Percentiles rank a stretch among this genome's conserved stretches.
phyloP scores from a whole-genome alignment of 2,113 vertebrate species.

The Arvicanthis niloticus region DNA sequence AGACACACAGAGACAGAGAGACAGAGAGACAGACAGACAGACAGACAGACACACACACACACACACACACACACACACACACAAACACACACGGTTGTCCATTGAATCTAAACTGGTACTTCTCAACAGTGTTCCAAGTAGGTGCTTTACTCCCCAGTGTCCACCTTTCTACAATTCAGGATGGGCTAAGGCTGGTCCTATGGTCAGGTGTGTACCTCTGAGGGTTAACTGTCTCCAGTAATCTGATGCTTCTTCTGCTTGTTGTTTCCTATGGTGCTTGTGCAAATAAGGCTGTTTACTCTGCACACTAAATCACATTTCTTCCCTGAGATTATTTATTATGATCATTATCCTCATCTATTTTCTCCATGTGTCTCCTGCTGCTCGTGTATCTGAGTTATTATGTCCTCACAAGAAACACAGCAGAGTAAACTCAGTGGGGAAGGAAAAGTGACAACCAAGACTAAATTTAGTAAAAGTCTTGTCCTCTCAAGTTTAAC shows the following conservation, averaged over 20 bases:
- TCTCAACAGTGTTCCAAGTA: neutral
- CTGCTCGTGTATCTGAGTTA: neutral
- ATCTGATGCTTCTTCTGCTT: neutral
- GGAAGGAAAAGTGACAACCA: slow-evolving; percentile 7
- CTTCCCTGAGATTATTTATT: neutral
- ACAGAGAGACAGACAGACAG: too few species aligned
- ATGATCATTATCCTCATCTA: neutral
- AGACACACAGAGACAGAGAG: neutral
- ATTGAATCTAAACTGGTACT: neutral
- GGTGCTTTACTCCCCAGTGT: neutral
- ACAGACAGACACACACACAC: too few species aligned
- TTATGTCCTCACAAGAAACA: neutral
- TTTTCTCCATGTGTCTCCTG: slow-evolving; percentile 19
- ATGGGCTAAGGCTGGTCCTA: neutral
- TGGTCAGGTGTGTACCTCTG: neutral
- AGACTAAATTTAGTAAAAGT: neutral
- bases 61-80: neutral
- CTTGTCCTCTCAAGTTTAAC: neutral
- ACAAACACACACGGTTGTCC: neutral
- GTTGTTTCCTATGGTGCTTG: neutral
- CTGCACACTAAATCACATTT: neutral
- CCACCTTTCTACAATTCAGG: too few species aligned
- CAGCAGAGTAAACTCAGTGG: neutral
- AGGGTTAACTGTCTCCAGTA: neutral
- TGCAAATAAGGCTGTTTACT: neutral